phyloP scores from a whole-genome alignment of 2,888 invertebrate species.

The Drosophila ezoana region DNA sequence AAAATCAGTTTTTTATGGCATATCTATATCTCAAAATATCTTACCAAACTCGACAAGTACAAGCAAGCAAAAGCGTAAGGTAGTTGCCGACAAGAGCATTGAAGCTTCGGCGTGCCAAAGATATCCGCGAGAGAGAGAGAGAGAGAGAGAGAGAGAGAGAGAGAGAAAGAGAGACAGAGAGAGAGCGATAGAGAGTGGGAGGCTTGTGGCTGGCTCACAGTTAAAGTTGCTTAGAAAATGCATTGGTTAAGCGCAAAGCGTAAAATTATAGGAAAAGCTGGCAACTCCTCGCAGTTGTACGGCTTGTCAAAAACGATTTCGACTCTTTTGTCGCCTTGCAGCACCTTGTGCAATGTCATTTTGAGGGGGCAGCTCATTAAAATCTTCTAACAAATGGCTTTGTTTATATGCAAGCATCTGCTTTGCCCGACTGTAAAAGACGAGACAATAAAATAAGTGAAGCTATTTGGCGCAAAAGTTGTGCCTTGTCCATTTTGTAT shows the following conservation, averaged over 20 bases:
- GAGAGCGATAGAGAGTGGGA: not conserved
- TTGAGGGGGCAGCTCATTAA: slow-evolving; percentile 44
- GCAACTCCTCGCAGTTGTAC: not conserved
- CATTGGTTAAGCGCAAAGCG: slow-evolving; percentile 12
- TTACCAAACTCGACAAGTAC: too few species aligned
- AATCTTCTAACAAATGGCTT: slow-evolving; percentile 7
- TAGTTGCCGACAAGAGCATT: too few species aligned
- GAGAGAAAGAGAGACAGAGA: not conserved
- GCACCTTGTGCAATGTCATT: slow-evolving; percentile 28
- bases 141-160: not conserved
- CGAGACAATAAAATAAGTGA: not conserved
- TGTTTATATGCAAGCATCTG: not conserved
- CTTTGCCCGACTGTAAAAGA: too few species aligned
- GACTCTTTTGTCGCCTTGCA: slow-evolving; percentile 51
- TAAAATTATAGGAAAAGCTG: too few species aligned
- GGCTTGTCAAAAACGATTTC: slow-evolving; percentile 14
- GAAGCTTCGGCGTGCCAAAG: too few species aligned
- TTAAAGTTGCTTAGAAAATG: not conserved
- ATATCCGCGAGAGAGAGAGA: not conserved
- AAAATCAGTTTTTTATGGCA: too few species aligned
- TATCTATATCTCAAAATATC: too few species aligned
- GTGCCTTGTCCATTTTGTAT: slow-evolving; percentile 36
- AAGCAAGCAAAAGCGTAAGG: too few species aligned
- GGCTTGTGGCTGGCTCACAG: not conserved
- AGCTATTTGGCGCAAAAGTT: slow-evolving; percentile 30